A percentile compares a stretch with the other conserved stretches of the same genome.
Evolutionary conservation across 2,797 vertebrate species (phyloP).

Genomic region (Gymnoscopelus braueri): DNA sequence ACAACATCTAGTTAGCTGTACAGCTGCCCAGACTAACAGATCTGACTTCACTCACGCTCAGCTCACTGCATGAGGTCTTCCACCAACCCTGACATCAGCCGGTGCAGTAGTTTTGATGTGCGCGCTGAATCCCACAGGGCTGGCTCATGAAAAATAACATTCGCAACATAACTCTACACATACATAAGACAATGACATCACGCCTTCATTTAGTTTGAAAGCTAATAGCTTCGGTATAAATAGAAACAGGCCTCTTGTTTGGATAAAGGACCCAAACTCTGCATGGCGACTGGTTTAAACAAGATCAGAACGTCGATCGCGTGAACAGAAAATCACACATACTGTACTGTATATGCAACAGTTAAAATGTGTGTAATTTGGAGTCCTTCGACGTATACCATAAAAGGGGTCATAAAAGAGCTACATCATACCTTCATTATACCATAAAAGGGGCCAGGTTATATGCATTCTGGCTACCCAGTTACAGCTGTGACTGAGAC

Average conservation of each 20-base stretch:
- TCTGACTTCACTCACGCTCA: conserved; percentile 3
- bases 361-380: no score
- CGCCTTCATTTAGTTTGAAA: conserved; percentile 13
- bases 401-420: neutral
- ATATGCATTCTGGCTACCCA: conserved; percentile 45
- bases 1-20: neutral
- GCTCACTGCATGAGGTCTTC: conserved; percentile 12
- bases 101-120: conserved; percentile 12
- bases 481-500: conserved; percentile 29
- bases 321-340: neutral
- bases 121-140: conserved; percentile 12
- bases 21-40: conserved; percentile 8
- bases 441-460: conserved; percentile 3
- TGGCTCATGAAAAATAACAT: conserved; percentile 15
- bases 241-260: conserved; percentile 27
- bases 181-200: conserved; percentile 36
- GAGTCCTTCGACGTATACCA: neutral
- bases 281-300: neutral
- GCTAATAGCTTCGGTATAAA: conserved; percentile 31
- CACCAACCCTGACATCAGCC: conserved; percentile 6
- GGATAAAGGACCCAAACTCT: conserved; percentile 33
- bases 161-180: conserved; percentile 22
- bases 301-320: neutral
- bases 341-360: no score
- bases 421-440: neutral